Base-by-base conservation (phyloP, 2,797 vertebrate genomes). In the Chloroceryle inda region DNA sequence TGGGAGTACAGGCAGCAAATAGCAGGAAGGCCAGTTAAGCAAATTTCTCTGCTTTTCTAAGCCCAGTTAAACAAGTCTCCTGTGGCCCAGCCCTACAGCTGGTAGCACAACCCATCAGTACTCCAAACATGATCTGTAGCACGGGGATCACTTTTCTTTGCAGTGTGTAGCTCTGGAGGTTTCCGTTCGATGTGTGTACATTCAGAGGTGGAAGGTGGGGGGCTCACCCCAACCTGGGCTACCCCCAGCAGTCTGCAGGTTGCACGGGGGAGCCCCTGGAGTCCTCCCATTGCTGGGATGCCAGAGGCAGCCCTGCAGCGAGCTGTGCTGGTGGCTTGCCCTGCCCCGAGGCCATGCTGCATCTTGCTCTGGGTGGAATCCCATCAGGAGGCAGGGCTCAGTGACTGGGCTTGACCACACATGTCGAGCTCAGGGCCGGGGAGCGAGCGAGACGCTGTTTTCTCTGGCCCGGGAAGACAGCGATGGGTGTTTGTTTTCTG, bases 381-480 rank as follows among this genome's bases (percentile, higher is more conserved):
- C 33, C 6, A 0, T 74, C 0, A 0, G 27, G 11, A 59, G 62
- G 45, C 88, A 12, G 59, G 82, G 52, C 88, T 71, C 4, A 0
- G 27, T 49, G 85, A 24, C 89, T 50, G 84, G 74, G 44, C 81
- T 67, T 83, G 94, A 68, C 96, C 95, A 91, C 96, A 94, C 94
- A 75, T 77, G 75, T 92, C 0, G 68, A 82, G 85, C 53, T 83
- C 0, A 0, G 87, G 58, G 21, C 29, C 17, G 35, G 42, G 45
- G 6, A 81, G 37, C 0, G 0, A 73, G 40, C 0, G 0, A 76
- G 71, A n/a, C 1, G 0, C 75, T 96, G 92, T 96, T 97, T 96
- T 81, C 89, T 94, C 94, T 97, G 95, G 94, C 95, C 50, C 10
- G 1, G 35, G 81, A 92, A 93, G 64, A 93, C 75, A 94, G 72